A percentile compares a stretch with the other conserved stretches of the same genome.
Evolutionary conservation across 2,888 invertebrate species (phyloP).

Genomic region (Rhabditoides inermis): DNA sequence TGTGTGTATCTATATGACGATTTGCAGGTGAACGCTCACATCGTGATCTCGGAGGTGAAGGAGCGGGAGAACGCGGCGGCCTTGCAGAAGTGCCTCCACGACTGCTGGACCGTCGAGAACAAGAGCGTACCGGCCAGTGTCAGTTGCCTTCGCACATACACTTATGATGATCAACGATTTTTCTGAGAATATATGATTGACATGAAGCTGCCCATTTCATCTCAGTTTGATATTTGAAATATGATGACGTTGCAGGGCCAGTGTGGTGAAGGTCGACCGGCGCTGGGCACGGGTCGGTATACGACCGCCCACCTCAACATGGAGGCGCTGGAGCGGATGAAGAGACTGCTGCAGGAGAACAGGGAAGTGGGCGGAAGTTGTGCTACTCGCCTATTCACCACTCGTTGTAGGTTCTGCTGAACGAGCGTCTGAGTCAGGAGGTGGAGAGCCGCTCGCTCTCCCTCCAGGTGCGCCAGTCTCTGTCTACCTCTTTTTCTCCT

Average conservation of each 20-base stretch:
- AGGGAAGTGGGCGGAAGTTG: too few species aligned
- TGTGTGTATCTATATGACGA: neutral
- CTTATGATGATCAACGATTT: too few species aligned
- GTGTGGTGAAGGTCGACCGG: slow-evolving; percentile 41
- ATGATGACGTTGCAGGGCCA: slow-evolving; percentile 37
- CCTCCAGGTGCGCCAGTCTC: slow-evolving; percentile 9
- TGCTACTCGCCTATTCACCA: too few species aligned
- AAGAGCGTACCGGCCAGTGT: slow-evolving; percentile 10
- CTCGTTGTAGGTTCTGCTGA: slow-evolving; percentile 30
- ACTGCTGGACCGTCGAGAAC: slow-evolving; percentile 33
- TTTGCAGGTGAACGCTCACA: too few species aligned
- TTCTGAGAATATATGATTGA: too few species aligned
- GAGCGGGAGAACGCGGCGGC: slow-evolving; percentile 21
- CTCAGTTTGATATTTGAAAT: too few species aligned
- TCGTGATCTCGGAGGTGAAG: slow-evolving; percentile 8
- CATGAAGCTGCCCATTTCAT: too few species aligned
- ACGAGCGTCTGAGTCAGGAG: slow-evolving; percentile 31
- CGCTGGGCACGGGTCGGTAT: slow-evolving; percentile 30
- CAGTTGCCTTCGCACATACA: too few species aligned
- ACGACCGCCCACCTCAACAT: slow-evolving; percentile 21
- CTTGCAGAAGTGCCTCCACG: slow-evolving; percentile 16
- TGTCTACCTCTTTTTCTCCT: neutral
- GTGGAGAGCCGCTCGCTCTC: slow-evolving; percentile 31
- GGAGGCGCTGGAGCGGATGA: slow-evolving; percentile 30
- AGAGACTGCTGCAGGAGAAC: slow-evolving; percentile 26